Evolutionary conservation across 2,888 invertebrate species (phyloP).

Genomic region (Dryadula phaetusa): DNA sequence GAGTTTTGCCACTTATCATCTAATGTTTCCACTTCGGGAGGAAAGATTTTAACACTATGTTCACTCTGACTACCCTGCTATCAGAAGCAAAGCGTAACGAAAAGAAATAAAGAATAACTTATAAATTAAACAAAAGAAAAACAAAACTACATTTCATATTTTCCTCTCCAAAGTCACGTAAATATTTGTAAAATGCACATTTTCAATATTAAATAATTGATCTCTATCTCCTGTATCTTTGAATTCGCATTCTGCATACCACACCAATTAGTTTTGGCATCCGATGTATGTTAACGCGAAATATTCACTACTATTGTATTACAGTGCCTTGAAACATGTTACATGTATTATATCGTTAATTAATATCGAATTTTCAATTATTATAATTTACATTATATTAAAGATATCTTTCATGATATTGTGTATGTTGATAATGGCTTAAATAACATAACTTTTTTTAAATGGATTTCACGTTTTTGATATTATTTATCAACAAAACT

Average conservation of each 20-base stretch:
- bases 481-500: no score
- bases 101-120: no score
- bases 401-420: no score
- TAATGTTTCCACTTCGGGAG: no score
- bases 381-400: no score
- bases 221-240: background rate
- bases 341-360: slow-evolving; percentile 1
- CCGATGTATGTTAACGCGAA: background rate
- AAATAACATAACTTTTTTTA: no score
- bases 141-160: background rate
- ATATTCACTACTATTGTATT: slow-evolving; percentile 12
- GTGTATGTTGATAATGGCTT: no score
- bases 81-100: no score
- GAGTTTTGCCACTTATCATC: no score
- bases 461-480: no score
- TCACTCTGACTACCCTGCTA: no score
- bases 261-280: slow-evolving; percentile 15
- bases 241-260: slow-evolving; percentile 1
- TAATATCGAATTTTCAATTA: background rate
- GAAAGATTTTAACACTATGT: no score
- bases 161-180: background rate
- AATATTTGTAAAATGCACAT: background rate
- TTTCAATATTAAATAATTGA: slow-evolving; percentile 1
- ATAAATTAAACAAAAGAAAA: background rate
- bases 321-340: slow-evolving; percentile 1